These are phyloP conservation scores for Brevipalpus yothersi DNA, from an alignment of 1,140 invertebrate species.

Conservation along the genomic window DNA sequence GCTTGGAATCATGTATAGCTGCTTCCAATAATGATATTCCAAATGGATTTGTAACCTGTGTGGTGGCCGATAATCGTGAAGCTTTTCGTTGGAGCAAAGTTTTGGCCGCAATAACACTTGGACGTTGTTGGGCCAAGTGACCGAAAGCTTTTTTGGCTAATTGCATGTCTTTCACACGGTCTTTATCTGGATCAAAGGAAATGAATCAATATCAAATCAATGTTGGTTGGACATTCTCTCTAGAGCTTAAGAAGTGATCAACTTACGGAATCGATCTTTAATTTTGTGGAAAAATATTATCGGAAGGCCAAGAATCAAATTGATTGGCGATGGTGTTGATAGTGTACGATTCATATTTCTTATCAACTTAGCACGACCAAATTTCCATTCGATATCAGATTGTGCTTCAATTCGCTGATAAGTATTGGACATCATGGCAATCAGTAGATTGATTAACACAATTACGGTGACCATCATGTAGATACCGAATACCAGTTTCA, in stretches of 20 bases:
- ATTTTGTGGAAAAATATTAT: background rate
- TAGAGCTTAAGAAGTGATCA: background rate
- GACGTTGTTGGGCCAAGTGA: background rate
- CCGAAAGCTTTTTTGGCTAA: slow-evolving; percentile 1
- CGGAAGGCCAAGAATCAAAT: slow-evolving; percentile 49
- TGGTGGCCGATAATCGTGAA: background rate
- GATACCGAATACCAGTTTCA: slow-evolving; percentile 53
- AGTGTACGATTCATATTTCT: slow-evolving; percentile 95
- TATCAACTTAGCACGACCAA: slow-evolving; percentile 90
- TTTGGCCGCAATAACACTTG: slow-evolving; percentile 6
- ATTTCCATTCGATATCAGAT: slow-evolving; percentile 99
- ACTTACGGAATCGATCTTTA: background rate
- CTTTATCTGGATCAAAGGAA: too few relatives aligned
- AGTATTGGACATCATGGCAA: slow-evolving; percentile 99
- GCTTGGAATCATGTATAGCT: slow-evolving; percentile 5
- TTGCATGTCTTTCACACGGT: background rate
- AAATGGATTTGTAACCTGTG: slow-evolving; percentile 2
- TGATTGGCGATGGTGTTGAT: slow-evolving; percentile 85
- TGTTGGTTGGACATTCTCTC: too few relatives aligned
- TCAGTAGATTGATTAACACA: slow-evolving; percentile 90
- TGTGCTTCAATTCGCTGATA: slow-evolving; percentile 94
- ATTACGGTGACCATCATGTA: slow-evolving; percentile 94
- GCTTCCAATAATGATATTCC: slow-evolving; percentile 4
- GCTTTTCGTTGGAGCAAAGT: background rate
- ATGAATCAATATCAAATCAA: too few relatives aligned